Percentiles rank a stretch among this genome's conserved stretches.
These are phyloP conservation scores for Drosophila neonasuta DNA, from an alignment of 2,888 invertebrate genomes.

Conservation along the genomic window DNA sequence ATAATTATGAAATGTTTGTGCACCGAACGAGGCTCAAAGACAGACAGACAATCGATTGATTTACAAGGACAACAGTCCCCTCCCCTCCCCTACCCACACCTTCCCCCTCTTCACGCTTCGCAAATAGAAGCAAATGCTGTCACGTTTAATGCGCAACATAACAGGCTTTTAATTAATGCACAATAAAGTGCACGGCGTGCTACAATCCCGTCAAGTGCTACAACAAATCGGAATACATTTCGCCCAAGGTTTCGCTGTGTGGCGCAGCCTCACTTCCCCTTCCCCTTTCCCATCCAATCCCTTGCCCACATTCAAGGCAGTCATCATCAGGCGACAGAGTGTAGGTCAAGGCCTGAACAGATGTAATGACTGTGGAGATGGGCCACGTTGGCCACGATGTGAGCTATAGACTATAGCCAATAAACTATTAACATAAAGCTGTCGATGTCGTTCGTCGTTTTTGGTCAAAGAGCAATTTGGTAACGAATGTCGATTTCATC, in stretches of 20 bases:
- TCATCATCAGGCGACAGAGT: conserved; percentile 38
- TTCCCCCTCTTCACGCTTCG: no score
- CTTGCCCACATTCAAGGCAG: conserved; percentile 23
- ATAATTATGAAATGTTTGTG: conserved; percentile 72
- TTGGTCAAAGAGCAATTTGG: conserved; percentile 64
- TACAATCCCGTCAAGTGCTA: conserved; percentile 53
- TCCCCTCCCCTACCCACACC: background rate
- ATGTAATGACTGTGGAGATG: conserved; percentile 53
- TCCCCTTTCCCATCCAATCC: background rate
- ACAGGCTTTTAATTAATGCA: conserved; percentile 77
- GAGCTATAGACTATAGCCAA: conserved; percentile 33
- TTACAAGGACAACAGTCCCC: conserved; percentile 58
- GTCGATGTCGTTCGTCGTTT: conserved; percentile 21
- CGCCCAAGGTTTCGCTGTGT: conserved; percentile 50
- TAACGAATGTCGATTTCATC: conserved; percentile 73
- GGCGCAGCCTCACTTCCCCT: conserved; percentile 4
- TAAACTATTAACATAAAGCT: conserved; percentile 72
- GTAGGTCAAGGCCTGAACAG: conserved; percentile 70
- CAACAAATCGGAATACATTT: conserved; percentile 61
- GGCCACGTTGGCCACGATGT: conserved; percentile 6
- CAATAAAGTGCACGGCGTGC: conserved; percentile 56
- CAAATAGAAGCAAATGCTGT: conserved; percentile 31
- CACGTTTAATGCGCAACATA: conserved; percentile 67
- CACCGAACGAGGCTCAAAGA: background rate
- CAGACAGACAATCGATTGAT: conserved; percentile 67